Evolutionary conservation across 2,888 invertebrate genomes (phyloP), one percentile per base, ranked within the genome.

Genomic region (Mythimna ferrago): DNA sequence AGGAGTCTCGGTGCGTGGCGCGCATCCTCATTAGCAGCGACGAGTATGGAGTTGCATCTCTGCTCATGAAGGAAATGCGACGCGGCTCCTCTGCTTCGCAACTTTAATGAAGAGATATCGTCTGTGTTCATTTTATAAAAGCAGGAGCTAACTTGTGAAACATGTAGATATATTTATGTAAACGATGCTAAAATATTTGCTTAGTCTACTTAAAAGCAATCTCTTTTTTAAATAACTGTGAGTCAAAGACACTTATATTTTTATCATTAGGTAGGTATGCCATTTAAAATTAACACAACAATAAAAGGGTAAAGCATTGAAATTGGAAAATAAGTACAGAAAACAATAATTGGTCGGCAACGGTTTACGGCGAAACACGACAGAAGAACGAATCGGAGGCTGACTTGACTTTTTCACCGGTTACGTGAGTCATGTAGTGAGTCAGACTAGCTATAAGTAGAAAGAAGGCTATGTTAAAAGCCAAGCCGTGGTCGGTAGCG

Each of bases 1-100:
- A 54, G 71, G 83, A 86, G 58, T 86, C 88, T 19, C 72, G 81
- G 0, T 83, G 87, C 62, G 76, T 86, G 2, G 86, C 79, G 9
- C 89, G 89, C 73, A 90, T 81, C 67, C 89, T 89, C 77, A 88
- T 86, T 38, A 93, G 77, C 53, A 93, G 74, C 0, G 91, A 85
- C 0, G 91, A 80, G 83, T 93, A 91, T 0, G 93, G 92, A 44
- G 88, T 86, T 0, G 85, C 80, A 16, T 93, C 92, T 61, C 92
- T 91, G 76, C 89, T 88, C 93, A 95, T 92, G 82, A 95, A 96
- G 1, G 96, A 95, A 58, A 96, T 94, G 19, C 93, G 93, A 19
- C 83, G 82, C 2, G 87, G 76, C 14, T 90, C 88, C 57, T 92
- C 90, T 67, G 90, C 88, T 82, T 87, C 87, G 2, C 86, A 71